Evolutionary conservation across 2,797 vertebrate species (phyloP), one percentile per base, ranked within the genome.

Genomic region (Hybognathus amarus): DNA sequence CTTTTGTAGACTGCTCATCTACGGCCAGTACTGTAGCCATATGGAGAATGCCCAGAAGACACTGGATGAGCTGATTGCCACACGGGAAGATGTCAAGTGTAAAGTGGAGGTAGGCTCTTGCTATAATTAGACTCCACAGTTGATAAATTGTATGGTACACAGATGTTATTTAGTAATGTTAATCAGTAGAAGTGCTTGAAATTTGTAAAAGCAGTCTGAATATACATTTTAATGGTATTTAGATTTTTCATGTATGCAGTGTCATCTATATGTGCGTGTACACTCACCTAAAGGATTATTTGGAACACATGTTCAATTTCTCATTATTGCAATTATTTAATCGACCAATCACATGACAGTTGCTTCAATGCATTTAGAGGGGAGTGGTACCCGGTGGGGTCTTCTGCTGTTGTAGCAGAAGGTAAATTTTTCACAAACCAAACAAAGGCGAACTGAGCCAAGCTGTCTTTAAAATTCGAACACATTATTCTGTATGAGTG

Each of bases 1-100:
- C 50, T 2, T 61, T 36, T 12, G 0, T 91, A 99, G 98, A 94
- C 94, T 99, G 86, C 90, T 99, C 92, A 97, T 99, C 91, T 99
- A 99, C 0, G 97, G 97, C n/a, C 97, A 96, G 82, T 99, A 99
- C 94, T 99, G 98, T 94, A 99, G 98, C 92, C 97, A 94, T 92
- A 97, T 99, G 96, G 98, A 99, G 40, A 96, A 95, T 0, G 97
- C 97, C 33, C 98, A 99, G 94, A 97, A 95, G 90, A 98, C 96
- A 0, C 94, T 99, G 91, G 97, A 97, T 85, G 96, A 97, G 77
- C 94, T 99, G 70, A 96, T 98, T 0, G 95, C 95, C 80, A 95
- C 93, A 56, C 91, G 97, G 20, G 98, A 99, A 67, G 98, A 98
- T 0, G 93, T 99, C 74, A 92, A 95, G 89, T 94, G 95, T 88